Evolutionary conservation across 1,140 invertebrate species (phyloP).

Genomic region (Cydia splendana): DNA sequence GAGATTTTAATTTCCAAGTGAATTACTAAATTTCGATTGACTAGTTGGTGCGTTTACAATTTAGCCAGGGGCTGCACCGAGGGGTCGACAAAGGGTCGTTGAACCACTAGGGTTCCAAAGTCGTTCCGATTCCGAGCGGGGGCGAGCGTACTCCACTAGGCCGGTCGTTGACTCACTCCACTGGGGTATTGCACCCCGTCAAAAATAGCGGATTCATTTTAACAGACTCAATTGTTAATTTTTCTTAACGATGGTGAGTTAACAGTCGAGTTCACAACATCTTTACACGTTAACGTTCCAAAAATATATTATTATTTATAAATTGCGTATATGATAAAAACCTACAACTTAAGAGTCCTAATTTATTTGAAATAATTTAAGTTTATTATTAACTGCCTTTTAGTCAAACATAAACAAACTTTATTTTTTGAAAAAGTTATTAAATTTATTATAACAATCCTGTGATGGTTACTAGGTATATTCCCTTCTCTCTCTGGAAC

Average conservation of each 20-base stretch:
- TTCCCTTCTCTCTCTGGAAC: no score
- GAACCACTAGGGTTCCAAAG: constrained; percentile 68
- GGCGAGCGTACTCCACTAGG: constrained; percentile 61
- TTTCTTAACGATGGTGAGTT: background rate
- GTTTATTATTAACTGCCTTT: no score
- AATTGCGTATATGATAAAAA: no score
- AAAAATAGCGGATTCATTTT: constrained; percentile 59
- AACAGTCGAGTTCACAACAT: no score
- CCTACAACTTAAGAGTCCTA: no score
- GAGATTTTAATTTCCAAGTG: background rate
- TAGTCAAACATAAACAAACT: no score
- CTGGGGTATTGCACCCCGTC: constrained; percentile 57
- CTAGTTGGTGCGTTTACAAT: constrained; percentile 45
- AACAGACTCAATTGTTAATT: background rate
- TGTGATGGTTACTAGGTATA: no score
- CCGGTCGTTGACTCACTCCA: constrained; percentile 69
- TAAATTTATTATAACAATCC: no score
- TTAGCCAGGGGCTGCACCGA: constrained; percentile 50
- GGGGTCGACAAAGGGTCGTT: constrained; percentile 62
- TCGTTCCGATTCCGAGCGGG: constrained; percentile 52
- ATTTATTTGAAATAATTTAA: no score
- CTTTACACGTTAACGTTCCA: no score
- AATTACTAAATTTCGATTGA: constrained; percentile 34
- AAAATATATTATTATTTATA: no score
- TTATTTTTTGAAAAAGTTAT: no score